These are phyloP conservation scores for Halichoerus grypus DNA, from an alignment of 2,113 vertebrate species.

Conservation along the genomic window DNA sequence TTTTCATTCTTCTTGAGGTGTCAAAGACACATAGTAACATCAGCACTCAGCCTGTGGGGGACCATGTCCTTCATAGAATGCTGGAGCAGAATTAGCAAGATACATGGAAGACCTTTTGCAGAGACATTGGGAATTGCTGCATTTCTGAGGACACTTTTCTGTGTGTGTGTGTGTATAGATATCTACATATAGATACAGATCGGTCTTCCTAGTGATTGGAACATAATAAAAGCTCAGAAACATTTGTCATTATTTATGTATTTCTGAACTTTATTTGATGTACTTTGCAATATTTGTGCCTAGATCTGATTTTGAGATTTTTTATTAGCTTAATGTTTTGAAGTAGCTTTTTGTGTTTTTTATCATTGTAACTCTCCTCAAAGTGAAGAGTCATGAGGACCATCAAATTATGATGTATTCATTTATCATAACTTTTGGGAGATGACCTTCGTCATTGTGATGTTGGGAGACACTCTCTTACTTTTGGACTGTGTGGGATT, in stretches of 20 bases:
- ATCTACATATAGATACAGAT: not conserved
- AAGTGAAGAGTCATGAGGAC: not conserved
- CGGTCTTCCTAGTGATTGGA: not conserved
- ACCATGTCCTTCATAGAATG: not conserved
- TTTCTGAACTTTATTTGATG: not conserved
- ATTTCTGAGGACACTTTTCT: not conserved
- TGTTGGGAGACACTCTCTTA: not conserved
- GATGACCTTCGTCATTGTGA: not conserved
- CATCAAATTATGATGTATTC: not conserved
- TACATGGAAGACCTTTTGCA: not conserved
- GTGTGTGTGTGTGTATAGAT: not conserved
- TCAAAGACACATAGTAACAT: accelerated
- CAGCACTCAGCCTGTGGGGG: accelerated
- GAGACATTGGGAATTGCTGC: not conserved
- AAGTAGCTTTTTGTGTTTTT: not conserved
- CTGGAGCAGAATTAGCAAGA: not conserved
- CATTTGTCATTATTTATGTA: not conserved
- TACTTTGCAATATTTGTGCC: not conserved
- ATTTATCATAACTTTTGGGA: not conserved
- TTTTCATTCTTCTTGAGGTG: not conserved
- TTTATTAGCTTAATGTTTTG: not conserved
- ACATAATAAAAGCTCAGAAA: not conserved
- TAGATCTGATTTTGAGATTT: not conserved
- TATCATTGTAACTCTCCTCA: not conserved
- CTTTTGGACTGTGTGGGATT: not conserved